Base-by-base conservation (phyloP, 1,140 invertebrate species). In the Drosophila pandora region DNA sequence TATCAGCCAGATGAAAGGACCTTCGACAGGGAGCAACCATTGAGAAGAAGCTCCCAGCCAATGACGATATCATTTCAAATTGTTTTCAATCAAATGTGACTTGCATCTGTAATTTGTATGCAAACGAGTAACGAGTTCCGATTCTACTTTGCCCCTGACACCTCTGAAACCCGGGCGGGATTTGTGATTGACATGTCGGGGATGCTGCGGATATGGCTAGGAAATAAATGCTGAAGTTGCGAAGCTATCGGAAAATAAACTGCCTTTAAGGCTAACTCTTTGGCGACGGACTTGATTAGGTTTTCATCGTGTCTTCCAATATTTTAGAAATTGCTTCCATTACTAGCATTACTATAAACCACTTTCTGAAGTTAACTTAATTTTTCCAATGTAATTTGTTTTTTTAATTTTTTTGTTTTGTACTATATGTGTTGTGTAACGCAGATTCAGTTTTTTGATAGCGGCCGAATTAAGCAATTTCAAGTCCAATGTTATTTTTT, bases 71-170 rank as follows among this genome's bases (percentile, higher is more conserved):
- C 81, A 85, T 85, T 85, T 85, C 77, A 85, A 85, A 85, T 85
- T 85, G 81, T 85, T 85, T 85, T 85, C 81, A 80, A 85, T 85
- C 81, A 85, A 80, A 85, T 85, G 81, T 81, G 81, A 85, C 81
- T 85, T 85, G 81, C 82, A 85, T 85, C 82, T 78, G 81, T 85
- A 85, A 85, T 85, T 85, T 81, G 77, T 78, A 81, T 85, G 81
- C 81, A 85, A 78, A 81, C 81, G 81, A 80, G 77, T 55, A 67
- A 55, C 72, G 61, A 67, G 61, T 49, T 68, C 43, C 52, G 17
- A 39, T 32, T 68, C 22, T 32, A n/a, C 23, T 10, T 12, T 12
- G 3, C 17, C 2, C 10, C 17, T 23, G 9, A 6, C 32, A 3
- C 34, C 13, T 47, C 12, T 57, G 23, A n/a, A 30, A 43, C 9